Conservation (phyloP, 2,113 vertebrate genomes). For the Marcusenius ussheri region DNA sequence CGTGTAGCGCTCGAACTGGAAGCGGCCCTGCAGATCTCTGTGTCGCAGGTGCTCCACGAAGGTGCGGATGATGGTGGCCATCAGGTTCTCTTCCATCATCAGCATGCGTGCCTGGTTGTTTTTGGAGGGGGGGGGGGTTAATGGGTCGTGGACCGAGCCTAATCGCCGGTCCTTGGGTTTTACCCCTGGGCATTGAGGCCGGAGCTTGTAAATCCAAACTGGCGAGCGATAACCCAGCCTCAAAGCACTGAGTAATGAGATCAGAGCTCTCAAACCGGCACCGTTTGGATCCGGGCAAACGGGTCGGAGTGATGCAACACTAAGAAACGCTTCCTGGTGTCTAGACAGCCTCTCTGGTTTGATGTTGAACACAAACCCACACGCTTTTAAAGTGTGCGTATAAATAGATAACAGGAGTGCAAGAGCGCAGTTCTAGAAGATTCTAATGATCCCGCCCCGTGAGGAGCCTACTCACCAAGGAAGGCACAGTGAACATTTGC, state of each 20-base stretch:
- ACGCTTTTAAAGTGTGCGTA: neutral
- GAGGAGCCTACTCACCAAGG: conserved; percentile 81
- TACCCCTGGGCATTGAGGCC: neutral
- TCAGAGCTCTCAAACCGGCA: neutral
- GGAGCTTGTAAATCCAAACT: neutral
- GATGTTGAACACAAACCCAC: neutral
- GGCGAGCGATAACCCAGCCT: neutral
- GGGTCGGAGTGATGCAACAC: neutral
- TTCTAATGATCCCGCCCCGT: neutral
- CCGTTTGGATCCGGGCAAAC: neutral
- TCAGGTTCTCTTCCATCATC: conserved; percentile 87
- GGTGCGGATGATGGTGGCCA: conserved; percentile 90
- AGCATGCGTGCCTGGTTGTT: conserved; percentile 82
- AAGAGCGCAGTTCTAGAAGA: neutral
- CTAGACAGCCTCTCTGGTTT: neutral
- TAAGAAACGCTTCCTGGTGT: neutral
- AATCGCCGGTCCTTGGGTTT: neutral
- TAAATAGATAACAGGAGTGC: neutral
- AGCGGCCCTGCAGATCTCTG: conserved; percentile 83
- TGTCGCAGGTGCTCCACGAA: conserved; percentile 91
- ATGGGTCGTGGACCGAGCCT: neutral
- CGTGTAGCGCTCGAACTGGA: conserved; percentile 95
- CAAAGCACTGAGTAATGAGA: neutral
- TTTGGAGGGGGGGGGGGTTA: neutral
- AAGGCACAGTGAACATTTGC: conserved; percentile 97